Percentiles rank a stretch among this genome's conserved stretches.
phyloP scores from a whole-genome alignment of 1,140 invertebrate species.

The Armadillidium nasatum region DNA sequence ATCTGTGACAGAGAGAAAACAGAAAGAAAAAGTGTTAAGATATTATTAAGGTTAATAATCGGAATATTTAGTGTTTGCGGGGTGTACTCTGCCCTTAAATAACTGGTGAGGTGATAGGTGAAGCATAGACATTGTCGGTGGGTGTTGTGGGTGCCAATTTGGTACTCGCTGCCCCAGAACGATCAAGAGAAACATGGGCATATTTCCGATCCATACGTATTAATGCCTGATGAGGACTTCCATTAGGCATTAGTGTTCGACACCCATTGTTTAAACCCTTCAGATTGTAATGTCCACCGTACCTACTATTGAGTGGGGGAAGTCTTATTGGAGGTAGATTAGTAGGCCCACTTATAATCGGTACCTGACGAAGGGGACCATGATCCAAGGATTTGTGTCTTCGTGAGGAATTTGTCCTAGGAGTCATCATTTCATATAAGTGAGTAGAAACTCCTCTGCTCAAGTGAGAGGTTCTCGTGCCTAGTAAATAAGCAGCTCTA shows the following conservation, averaged over 20 bases:
- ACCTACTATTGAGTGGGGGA: slow-evolving; percentile 40
- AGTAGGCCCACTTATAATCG: slow-evolving; percentile 40
- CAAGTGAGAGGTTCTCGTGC: slow-evolving; percentile 28
- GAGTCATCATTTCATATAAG: slow-evolving; percentile 44
- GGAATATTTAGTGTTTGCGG: no score
- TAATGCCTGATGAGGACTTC: slow-evolving; percentile 27
- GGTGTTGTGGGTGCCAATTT: slow-evolving; percentile 34
- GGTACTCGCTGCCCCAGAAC: slow-evolving; percentile 38
- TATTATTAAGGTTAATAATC: no score
- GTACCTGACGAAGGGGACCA: slow-evolving; percentile 33
- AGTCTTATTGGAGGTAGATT: slow-evolving; percentile 35
- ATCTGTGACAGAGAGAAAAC: no score
- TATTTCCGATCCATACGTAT: slow-evolving; percentile 25
- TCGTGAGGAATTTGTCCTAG: slow-evolving; percentile 22
- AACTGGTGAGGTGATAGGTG: slow-evolving; percentile 44
- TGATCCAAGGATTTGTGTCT: slow-evolving; percentile 40
- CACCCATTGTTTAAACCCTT: slow-evolving; percentile 38
- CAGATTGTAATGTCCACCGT: slow-evolving; percentile 36
- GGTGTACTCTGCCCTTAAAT: slow-evolving; percentile 29
- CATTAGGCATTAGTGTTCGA: slow-evolving; percentile 41
- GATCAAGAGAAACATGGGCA: slow-evolving; percentile 40
- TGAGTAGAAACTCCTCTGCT: slow-evolving; percentile 25
- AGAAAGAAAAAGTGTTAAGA: no score
- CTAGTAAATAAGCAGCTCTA: slow-evolving; percentile 36
- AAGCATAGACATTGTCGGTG: slow-evolving; percentile 43